Base-by-base conservation (phyloP, 2,113 vertebrate species). In the Passer montanus region DNA sequence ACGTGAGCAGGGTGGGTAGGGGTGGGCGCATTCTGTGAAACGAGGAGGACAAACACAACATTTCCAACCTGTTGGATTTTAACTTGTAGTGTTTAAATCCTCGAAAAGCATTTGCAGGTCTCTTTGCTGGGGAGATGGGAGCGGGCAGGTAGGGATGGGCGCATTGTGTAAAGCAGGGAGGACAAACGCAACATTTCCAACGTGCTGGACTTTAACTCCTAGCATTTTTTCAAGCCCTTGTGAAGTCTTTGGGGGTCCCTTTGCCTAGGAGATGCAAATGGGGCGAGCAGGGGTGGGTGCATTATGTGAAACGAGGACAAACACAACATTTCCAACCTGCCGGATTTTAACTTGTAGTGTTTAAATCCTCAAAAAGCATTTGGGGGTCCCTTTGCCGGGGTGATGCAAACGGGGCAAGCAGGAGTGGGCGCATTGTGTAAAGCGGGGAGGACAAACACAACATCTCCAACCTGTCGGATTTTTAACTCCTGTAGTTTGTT, bases 171-270 rank as follows among this genome's bases (percentile, higher is more conserved):
- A 56, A 56, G 3, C 2, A 39, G 19, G 9, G 53, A 56, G 12
- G 55, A 56, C 31, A 22, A n/a, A n/a, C 55, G 10, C 55, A 56
- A 13, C 31, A 3, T 56, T 35, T 58, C 33, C 21, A 58, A 15
- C 56, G 33, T n/a, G 56, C 15, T 3, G 9, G 33, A n/a, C 23
- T 1, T 6, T n/a, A 23, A 58, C 56, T n/a, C 20, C 2, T 12
- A 3, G n/a, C 0, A 13, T 23, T 49, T 5, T 6, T 28, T 37
- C 8, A 69, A 11, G 4, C 3, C 5, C 1, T 11, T 2, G 1
- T 2, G 30, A 39, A 37, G 13, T 13, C 0, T 16, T 39, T 62
- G 35, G 15, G 35, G 35, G n/a, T 30, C 19, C 21, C 66, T 16
- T 1, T 8, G 10, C 10, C 1, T 5, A 35, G 39, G 39, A 10